Evolutionary conservation across 2,113 vertebrate genomes (phyloP).

Genomic region (Oreocharis arfaki): DNA sequence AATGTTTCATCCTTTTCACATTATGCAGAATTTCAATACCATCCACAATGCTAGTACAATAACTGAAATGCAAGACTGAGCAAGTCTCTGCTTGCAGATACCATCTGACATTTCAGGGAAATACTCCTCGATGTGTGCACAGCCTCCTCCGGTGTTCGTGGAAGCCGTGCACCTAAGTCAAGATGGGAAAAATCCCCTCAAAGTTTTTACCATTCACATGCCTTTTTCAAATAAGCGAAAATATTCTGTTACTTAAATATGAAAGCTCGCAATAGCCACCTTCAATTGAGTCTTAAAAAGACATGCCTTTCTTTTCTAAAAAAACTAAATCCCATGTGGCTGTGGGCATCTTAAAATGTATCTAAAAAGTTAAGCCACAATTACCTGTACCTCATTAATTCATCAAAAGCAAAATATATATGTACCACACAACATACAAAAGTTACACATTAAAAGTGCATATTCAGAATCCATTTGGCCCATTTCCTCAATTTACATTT

Average conservation of each 20-base stretch:
- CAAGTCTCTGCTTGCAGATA: constrained; percentile 50
- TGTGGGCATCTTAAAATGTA: constrained; percentile 68
- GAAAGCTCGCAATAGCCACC: constrained; percentile 64
- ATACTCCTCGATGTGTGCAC: constrained; percentile 11
- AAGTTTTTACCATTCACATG: constrained; percentile 43
- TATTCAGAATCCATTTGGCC: constrained; percentile 78
- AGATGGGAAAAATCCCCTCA: constrained; percentile 37
- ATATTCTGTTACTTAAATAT: constrained; percentile 58
- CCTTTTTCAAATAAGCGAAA: constrained; percentile 57
- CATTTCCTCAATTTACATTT: constrained; percentile 78
- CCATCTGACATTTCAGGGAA: constrained; percentile 57
- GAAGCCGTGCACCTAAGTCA: not conserved
- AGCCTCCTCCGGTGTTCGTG: not conserved
- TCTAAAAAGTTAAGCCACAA: constrained; percentile 76
- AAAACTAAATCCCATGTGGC: constrained; percentile 74
- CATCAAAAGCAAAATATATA: constrained; percentile 78
- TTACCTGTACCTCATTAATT: constrained; percentile 74
- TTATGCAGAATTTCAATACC: constrained; percentile 74
- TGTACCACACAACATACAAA: constrained; percentile 80
- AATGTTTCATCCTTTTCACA: constrained; percentile 75
- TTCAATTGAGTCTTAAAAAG: constrained; percentile 59
- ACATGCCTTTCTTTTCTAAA: constrained; percentile 63
- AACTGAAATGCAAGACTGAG: constrained; percentile 66
- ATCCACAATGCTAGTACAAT: constrained; percentile 67
- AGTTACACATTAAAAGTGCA: constrained; percentile 81